phyloP scores from a whole-genome alignment of 2,113 vertebrate species.

The Prionailurus bengalensis region DNA sequence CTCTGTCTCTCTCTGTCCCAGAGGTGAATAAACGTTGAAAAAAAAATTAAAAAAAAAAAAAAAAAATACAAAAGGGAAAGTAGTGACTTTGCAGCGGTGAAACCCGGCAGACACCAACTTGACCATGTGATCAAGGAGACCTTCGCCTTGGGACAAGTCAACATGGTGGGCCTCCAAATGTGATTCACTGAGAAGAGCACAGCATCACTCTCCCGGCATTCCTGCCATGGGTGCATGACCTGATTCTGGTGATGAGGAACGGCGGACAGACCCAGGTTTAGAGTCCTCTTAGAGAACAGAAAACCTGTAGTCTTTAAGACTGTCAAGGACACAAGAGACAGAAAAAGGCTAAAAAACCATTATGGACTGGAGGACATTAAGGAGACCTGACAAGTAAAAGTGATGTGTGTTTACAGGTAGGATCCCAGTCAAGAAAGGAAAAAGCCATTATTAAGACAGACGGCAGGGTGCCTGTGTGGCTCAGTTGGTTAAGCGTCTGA shows the following conservation, averaged over 20 bases:
- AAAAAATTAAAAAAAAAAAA: no score
- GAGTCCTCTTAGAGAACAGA: neutral
- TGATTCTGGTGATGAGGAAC: neutral
- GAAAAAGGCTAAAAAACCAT: neutral
- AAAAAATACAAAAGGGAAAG: slow-evolving; percentile 35
- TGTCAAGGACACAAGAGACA: neutral
- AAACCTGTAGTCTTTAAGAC: neutral
- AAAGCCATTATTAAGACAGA: neutral
- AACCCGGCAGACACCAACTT: neutral
- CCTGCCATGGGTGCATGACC: neutral
- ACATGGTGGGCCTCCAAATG: neutral
- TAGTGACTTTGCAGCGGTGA: neutral
- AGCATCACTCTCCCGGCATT: neutral
- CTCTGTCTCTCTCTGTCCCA: no score
- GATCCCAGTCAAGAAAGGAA: neutral
- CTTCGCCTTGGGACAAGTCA: neutral
- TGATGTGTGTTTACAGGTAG: neutral
- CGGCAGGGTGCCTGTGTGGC: no score
- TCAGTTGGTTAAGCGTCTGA: no score
- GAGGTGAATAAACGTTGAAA: no score
- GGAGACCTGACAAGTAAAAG: neutral
- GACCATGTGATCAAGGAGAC: neutral
- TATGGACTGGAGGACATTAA: neutral
- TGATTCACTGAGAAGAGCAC: neutral
- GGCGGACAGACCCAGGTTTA: neutral